A percentile compares a stretch with the other conserved stretches of the same genome.
These are phyloP conservation scores for Calidris pugnax DNA, from an alignment of 2,113 vertebrate genomes.

Conservation along the genomic window DNA sequence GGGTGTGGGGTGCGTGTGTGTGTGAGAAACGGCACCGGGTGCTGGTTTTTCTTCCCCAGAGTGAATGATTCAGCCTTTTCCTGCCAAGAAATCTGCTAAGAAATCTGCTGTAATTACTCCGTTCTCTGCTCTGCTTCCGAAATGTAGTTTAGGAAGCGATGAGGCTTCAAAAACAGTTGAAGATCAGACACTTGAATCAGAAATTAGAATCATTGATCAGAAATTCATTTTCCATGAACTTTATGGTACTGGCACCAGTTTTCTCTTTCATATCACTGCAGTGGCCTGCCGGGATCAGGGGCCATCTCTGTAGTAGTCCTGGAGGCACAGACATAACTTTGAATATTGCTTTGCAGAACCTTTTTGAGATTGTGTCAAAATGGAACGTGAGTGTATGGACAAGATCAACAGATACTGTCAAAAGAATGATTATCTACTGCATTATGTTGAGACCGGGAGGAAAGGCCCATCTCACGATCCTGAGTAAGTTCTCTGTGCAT, in stretches of 20 bases:
- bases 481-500: constrained; percentile 39
- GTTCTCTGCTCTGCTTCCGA: neutral
- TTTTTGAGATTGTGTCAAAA: neutral
- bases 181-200: neutral
- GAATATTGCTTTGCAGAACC: neutral
- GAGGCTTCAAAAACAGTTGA: neutral
- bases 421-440: rapidly evolving
- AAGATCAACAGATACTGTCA: constrained; percentile 63
- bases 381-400: neutral
- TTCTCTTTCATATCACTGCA: neutral
- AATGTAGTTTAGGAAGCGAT: neutral
- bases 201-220: neutral
- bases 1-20: no score
- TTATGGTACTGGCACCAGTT: neutral
- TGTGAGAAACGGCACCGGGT: neutral
- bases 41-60: no score
- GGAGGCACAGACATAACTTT: neutral
- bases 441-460: rapidly evolving
- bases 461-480: constrained; percentile 44
- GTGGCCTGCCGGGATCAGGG: neutral
- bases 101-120: neutral
- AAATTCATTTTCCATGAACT: neutral
- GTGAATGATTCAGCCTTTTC: neutral
- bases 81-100: neutral
- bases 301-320: neutral